These are phyloP conservation scores for Catagonus wagneri DNA, from an alignment of 2,113 vertebrate species.

Conservation along the genomic window DNA sequence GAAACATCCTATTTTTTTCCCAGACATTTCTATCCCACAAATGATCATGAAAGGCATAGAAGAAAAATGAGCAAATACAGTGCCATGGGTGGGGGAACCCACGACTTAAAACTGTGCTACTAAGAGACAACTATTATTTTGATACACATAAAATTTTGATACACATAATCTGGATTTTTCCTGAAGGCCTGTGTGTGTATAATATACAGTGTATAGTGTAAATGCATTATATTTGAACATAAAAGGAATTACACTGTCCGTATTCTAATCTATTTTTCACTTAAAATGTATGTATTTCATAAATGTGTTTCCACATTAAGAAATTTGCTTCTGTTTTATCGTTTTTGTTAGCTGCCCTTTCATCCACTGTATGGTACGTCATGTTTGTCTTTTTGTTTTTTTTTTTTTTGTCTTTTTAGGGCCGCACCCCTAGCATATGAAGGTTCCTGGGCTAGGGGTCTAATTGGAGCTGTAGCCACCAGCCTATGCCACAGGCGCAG, in stretches of 20 bases:
- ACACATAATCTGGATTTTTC: not conserved
- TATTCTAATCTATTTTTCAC: not conserved
- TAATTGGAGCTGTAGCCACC: no score
- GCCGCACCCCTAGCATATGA: no score
- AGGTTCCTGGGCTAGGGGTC: no score
- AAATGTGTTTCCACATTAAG: slow-evolving; percentile 7
- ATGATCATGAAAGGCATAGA: slow-evolving; percentile 11
- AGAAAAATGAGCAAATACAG: slow-evolving; percentile 25
- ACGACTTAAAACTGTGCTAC: not conserved
- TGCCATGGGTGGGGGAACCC: fast-evolving
- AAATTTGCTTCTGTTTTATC: not conserved
- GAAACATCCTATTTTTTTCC: not conserved
- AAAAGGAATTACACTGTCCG: not conserved
- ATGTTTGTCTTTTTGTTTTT: not conserved
- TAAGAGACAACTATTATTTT: not conserved
- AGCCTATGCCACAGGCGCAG: no score
- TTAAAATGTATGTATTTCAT: not conserved
- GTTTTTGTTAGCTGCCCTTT: not conserved
- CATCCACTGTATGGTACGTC: not conserved
- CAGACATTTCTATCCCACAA: not conserved
- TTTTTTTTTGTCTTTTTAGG: no score
- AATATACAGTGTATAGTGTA: not conserved
- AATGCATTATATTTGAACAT: not conserved
- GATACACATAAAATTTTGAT: not conserved
- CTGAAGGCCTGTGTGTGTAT: not conserved